These are phyloP conservation scores for Adoxophyes honmai DNA, from an alignment of 1,140 invertebrate species.

Conservation along the genomic window DNA sequence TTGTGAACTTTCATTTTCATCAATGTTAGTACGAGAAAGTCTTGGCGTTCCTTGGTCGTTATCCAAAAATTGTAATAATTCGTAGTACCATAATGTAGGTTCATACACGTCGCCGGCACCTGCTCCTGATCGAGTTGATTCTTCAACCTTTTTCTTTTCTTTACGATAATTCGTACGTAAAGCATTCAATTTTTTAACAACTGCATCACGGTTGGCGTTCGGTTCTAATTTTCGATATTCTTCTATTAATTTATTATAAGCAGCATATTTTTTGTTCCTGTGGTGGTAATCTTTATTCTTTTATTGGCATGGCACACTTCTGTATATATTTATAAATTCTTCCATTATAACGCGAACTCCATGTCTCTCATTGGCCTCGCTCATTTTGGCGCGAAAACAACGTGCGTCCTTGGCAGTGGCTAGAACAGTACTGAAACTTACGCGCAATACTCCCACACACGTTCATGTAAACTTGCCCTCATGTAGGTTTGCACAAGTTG, in stretches of 20 bases:
- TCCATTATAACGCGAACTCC: no score
- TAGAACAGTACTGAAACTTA: no score
- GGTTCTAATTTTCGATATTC: neutral
- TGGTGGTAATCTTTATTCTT: neutral
- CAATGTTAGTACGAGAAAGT: neutral
- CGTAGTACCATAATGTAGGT: slow-evolving; percentile 3
- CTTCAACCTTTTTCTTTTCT: neutral
- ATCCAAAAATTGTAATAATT: neutral
- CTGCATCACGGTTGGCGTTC: neutral
- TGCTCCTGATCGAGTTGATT: neutral
- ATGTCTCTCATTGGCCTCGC: no score
- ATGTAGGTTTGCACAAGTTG: no score
- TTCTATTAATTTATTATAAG: neutral
- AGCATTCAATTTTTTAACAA: neutral
- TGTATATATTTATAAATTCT: slow-evolving; percentile 1
- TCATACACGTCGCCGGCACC: neutral
- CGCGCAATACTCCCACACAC: no score
- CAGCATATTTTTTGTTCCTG: neutral
- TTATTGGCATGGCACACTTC: neutral
- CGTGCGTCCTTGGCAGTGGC: no score
- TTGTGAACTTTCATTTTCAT: no score
- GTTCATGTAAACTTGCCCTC: no score
- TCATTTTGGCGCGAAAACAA: no score
- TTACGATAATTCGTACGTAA: neutral
- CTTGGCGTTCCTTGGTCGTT: slow-evolving; percentile 3